A percentile compares a stretch with the other conserved stretches of the same genome.
phyloP scores from a whole-genome alignment of 2,113 vertebrate genomes.

The Willisornis vidua region DNA sequence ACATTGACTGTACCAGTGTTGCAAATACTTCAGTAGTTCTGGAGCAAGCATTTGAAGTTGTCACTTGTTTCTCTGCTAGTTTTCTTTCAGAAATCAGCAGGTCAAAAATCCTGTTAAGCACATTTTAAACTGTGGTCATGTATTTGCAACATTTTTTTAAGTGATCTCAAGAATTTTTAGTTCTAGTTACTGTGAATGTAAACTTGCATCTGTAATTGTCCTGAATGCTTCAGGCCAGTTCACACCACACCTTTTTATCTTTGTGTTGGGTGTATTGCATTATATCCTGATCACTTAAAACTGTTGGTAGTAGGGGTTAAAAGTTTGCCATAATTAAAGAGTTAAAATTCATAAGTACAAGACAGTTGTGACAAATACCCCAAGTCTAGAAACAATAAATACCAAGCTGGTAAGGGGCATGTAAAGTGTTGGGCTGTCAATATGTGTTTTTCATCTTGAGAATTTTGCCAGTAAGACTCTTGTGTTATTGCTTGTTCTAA shows the following conservation, averaged over 20 bases:
- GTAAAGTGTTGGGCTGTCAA: conserved; percentile 13
- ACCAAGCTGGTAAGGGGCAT: neutral
- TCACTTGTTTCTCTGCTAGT: neutral
- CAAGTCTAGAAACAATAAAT: conserved; percentile 17
- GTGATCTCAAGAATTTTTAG: neutral
- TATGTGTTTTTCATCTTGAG: neutral
- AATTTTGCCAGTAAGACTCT: conserved; percentile 4
- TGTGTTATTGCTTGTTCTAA: conserved; percentile 46
- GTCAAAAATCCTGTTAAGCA: neutral
- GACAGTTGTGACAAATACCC: neutral
- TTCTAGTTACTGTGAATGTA: neutral
- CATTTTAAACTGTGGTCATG: neutral
- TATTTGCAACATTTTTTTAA: neutral
- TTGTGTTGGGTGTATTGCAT: neutral
- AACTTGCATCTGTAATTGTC: neutral
- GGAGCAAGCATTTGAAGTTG: neutral
- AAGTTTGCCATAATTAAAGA: neutral
- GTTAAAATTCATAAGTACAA: neutral
- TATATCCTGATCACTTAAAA: neutral
- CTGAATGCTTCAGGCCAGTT: neutral
- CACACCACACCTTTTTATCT: neutral
- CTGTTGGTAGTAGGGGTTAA: neutral
- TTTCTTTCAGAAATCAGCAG: neutral
- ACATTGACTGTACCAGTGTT: neutral
- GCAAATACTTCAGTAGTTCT: neutral